Evolutionary conservation across 2,113 vertebrate genomes (phyloP).

Genomic region (Odontesthes bonariensis): DNA sequence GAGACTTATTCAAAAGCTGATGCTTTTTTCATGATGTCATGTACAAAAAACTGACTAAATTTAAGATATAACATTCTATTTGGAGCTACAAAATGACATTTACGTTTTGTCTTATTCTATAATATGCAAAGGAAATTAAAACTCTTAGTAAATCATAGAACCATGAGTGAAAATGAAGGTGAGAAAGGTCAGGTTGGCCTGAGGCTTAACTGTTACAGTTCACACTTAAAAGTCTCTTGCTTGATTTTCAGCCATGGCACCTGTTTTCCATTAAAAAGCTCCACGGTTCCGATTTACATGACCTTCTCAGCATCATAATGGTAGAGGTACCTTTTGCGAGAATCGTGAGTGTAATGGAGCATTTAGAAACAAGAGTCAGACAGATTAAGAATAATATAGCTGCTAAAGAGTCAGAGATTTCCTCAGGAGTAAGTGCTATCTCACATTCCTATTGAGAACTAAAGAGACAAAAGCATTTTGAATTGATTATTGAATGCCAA

Average conservation of each 20-base stretch:
- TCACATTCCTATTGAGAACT: too few species aligned
- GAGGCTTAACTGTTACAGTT: background rate
- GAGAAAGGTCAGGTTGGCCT: background rate
- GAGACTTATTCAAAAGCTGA: background rate
- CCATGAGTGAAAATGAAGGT: background rate
- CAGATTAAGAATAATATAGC: too few species aligned
- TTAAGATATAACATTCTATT: too few species aligned
- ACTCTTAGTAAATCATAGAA: background rate
- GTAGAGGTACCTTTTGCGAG: background rate
- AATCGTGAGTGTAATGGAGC: slow-evolving; percentile 17
- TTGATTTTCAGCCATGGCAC: background rate
- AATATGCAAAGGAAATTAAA: background rate
- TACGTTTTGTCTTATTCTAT: background rate
- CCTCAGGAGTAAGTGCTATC: background rate
- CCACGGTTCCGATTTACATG: background rate
- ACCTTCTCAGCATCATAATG: background rate
- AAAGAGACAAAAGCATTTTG: too few species aligned
- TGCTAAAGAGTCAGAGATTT: slow-evolving; percentile 3
- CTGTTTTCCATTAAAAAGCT: background rate
- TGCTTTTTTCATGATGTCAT: background rate
- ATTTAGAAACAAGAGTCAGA: background rate
- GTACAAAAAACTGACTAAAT: background rate
- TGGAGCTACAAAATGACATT: background rate
- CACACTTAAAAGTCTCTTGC: background rate
- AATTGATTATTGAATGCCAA: too few species aligned